Conservation (phyloP, 2,888 invertebrate species). For the Caenorhabditis uteleia region DNA sequence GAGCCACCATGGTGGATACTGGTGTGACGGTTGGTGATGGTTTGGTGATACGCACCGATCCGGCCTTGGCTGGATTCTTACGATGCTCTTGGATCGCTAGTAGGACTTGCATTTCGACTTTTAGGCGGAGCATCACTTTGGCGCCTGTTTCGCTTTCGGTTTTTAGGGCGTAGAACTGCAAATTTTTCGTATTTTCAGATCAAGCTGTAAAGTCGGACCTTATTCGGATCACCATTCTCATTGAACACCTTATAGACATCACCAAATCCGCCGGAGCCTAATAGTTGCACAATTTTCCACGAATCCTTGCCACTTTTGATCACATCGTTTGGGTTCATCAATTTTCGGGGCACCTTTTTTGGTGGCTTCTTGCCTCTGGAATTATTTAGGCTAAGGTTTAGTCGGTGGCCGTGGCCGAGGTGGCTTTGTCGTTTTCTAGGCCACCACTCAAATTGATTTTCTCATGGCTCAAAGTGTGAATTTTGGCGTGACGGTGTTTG, state of each 20-base stretch:
- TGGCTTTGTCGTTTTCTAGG: not conserved
- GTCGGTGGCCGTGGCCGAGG: too few species aligned
- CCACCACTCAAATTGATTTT: too few species aligned
- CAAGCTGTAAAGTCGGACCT: not conserved
- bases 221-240: conserved; percentile 5
- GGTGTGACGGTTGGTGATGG: too few species aligned
- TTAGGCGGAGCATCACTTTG: conserved; percentile 42
- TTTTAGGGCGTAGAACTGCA: conserved; percentile 41
- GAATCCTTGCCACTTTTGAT: conserved; percentile 15
- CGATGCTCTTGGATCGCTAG: conserved; percentile 18
- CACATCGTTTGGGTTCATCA: conserved; percentile 16
- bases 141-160: conserved; percentile 43
- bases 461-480: too few species aligned
- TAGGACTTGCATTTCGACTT: conserved; percentile 41
- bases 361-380: not conserved
- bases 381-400: not conserved
- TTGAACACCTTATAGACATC: conserved; percentile 43
- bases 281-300: conserved; percentile 7
- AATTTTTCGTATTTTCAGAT: not conserved
- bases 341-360: conserved; percentile 6
- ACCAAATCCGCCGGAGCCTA: conserved; percentile 48
- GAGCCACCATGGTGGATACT: not conserved
- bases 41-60: too few species aligned
- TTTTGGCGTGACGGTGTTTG: too few species aligned
- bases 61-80: conserved; percentile 2